Evolutionary conservation across 2,888 invertebrate species (phyloP).

Genomic region (Sminthurinus aureus): DNA sequence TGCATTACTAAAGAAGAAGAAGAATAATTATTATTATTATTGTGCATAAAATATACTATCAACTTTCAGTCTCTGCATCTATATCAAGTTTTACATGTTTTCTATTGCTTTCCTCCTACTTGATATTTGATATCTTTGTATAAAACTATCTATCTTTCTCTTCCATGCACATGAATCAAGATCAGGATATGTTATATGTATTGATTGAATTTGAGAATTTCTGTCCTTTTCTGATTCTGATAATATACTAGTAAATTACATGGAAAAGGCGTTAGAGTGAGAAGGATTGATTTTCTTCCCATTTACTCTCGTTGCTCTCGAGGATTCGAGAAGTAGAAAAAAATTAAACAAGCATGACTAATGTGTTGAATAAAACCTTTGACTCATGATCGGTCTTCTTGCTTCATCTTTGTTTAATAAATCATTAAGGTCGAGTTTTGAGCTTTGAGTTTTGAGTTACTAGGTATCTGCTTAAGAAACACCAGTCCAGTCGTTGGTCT

Average conservation of each 20-base stretch:
- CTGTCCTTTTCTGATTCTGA: neutral
- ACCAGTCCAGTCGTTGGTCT: no score
- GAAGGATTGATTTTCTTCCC: neutral
- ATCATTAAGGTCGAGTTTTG: neutral
- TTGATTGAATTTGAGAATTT: neutral
- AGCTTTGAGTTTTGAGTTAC: neutral
- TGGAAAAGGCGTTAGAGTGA: neutral
- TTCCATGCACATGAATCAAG: no score
- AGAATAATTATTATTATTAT: no score
- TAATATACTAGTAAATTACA: neutral
- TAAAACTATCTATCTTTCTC: no score
- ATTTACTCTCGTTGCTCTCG: neutral
- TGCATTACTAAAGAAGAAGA: no score
- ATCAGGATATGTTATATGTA: neutral
- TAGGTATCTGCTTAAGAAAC: no score
- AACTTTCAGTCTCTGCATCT: neutral
- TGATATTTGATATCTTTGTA: neutral
- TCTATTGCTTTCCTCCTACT: neutral
- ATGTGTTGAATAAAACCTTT: neutral
- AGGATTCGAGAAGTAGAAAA: neutral
- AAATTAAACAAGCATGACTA: neutral
- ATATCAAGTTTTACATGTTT: neutral
- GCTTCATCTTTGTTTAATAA: neutral
- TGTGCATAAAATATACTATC: no score
- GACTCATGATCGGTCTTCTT: neutral